These are phyloP conservation scores for Macrostomum cliftonense DNA, from an alignment of 2,888 invertebrate species.

Conservation along the genomic window DNA sequence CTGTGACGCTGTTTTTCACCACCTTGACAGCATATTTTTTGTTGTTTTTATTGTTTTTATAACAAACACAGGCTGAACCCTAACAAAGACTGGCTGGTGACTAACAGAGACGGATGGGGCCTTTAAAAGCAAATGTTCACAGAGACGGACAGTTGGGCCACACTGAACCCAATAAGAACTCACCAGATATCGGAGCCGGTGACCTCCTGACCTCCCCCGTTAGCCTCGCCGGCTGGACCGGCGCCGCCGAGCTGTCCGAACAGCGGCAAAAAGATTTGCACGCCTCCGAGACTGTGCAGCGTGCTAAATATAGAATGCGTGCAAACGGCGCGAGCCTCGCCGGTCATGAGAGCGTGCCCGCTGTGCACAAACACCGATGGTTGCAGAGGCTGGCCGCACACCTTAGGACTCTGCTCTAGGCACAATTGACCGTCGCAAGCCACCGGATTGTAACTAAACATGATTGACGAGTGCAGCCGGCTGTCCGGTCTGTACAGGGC, in stretches of 20 bases:
- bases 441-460: conserved; percentile 99
- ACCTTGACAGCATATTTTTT: too few relatives aligned
- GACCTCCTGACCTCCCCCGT: conserved; percentile 19
- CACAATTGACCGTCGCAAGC: conserved; percentile 97
- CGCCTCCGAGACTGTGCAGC: conserved; percentile 91
- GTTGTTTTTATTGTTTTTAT: too few relatives aligned
- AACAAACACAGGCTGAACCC: too few relatives aligned
- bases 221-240: conserved; percentile 21
- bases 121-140: too few relatives aligned
- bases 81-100: too few relatives aligned
- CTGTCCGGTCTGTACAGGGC: background rate
- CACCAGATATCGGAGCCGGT: conserved; percentile 39
- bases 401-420: conserved; percentile 90
- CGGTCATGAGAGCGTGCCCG: conserved; percentile 94
- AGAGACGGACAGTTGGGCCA: too few relatives aligned
- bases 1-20: too few relatives aligned
- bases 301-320: conserved; percentile 98
- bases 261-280: conserved; percentile 69
- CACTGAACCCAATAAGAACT: conserved; percentile 11
- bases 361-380: conserved; percentile 94
- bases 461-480: conserved; percentile 43
- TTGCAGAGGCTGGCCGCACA: conserved; percentile 44
- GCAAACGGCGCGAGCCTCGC: conserved; percentile 95
- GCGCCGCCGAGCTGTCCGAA: conserved; percentile 90
- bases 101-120: too few relatives aligned